Evolutionary conservation across 2,888 invertebrate genomes (phyloP).

Genomic region (Beris chalybata): DNA sequence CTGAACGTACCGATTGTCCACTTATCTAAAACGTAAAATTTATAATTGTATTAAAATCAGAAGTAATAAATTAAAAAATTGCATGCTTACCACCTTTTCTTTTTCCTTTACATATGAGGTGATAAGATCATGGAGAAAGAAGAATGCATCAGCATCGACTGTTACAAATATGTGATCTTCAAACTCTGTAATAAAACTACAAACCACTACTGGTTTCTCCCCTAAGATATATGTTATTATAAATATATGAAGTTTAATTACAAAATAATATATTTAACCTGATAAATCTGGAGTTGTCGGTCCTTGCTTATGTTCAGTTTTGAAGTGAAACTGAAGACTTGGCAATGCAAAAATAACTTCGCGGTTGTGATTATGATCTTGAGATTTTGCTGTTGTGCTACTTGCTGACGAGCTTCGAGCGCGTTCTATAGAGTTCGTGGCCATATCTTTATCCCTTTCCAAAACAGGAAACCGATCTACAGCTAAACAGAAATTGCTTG

Average conservation of each 20-base stretch:
- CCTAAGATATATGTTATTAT: slow-evolving; percentile 55
- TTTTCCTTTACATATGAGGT: slow-evolving; percentile 95
- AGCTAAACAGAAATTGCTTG: slow-evolving; percentile 59
- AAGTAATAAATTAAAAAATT: background rate
- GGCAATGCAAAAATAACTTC: slow-evolving; percentile 98
- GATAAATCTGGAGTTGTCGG: slow-evolving; percentile 68
- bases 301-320: slow-evolving; percentile 88
- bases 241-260: background rate
- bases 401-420: slow-evolving; percentile 57
- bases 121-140: slow-evolving; percentile 95
- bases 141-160: slow-evolving; percentile 96
- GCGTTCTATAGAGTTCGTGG: slow-evolving; percentile 62
- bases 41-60: background rate
- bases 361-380: slow-evolving; percentile 79
- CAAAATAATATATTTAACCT: slow-evolving; percentile 54
- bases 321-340: slow-evolving; percentile 86
- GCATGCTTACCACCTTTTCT: slow-evolving; percentile 71
- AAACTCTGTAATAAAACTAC: slow-evolving; percentile 97
- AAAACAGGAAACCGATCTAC: slow-evolving; percentile 89
- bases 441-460: slow-evolving; percentile 71
- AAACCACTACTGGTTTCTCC: slow-evolving; percentile 86
- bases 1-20: slow-evolving; percentile 52
- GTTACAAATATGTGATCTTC: slow-evolving; percentile 98
- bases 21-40: slow-evolving; percentile 46
- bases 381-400: slow-evolving; percentile 62